Evolutionary conservation across 1,140 invertebrate genomes (phyloP).

Genomic region (Cydia splendana): DNA sequence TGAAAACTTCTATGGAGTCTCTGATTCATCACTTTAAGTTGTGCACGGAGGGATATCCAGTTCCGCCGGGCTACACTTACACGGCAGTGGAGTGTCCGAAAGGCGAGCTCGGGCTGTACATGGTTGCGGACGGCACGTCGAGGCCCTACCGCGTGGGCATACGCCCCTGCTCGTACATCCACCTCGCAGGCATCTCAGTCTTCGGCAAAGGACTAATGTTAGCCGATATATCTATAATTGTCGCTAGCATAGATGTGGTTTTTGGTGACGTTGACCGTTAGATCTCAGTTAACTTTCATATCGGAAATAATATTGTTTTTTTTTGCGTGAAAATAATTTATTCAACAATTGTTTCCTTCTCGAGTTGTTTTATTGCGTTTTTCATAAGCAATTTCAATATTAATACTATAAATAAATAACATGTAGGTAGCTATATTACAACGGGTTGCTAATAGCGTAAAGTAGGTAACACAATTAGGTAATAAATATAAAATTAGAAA

Average conservation of each 20-base stretch:
- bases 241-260: slow-evolving; percentile 91
- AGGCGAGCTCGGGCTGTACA: slow-evolving; percentile 92
- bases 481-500: no score
- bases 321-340: slow-evolving; percentile 26
- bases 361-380: not conserved
- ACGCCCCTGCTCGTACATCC: slow-evolving; percentile 87
- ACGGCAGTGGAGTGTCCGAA: slow-evolving; percentile 90
- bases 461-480: not conserved
- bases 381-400: not conserved
- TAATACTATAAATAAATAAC: not conserved
- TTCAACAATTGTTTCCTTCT: slow-evolving; percentile 6
- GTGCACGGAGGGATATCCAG: slow-evolving; percentile 89
- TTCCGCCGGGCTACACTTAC: slow-evolving; percentile 91
- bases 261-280: slow-evolving; percentile 93
- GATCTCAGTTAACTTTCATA: slow-evolving; percentile 17
- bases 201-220: slow-evolving; percentile 83
- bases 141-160: slow-evolving; percentile 91
- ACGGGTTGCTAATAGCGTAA: not conserved
- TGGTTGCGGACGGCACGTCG: slow-evolving; percentile 91
- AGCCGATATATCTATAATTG: slow-evolving; percentile 90
- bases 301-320: not conserved
- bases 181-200: slow-evolving; percentile 84
- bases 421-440: not conserved
- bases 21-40: slow-evolving; percentile 94
- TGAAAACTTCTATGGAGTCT: slow-evolving; percentile 95